Evolutionary conservation across 2,888 invertebrate genomes (phyloP), one percentile per base, ranked within the genome.

Genomic region (Octodonta nipae): DNA sequence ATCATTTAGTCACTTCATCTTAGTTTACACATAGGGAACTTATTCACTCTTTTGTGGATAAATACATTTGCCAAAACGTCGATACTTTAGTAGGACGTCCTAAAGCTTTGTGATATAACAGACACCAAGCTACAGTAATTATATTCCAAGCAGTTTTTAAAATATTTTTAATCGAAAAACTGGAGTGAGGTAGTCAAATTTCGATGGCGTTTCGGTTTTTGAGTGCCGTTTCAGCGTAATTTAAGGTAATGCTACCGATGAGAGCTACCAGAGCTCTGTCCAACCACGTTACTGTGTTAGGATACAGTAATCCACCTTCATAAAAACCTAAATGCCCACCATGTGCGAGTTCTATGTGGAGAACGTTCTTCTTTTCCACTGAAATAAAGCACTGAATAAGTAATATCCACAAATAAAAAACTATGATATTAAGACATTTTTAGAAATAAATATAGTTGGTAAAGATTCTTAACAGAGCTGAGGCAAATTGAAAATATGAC

Each of bases 311-410:
- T 11, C 88, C 88, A 6, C 89, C 89, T 63, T 93, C 92, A 58
- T 89, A 89, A 63, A 88, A 93, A 12, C 92, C 93, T 42, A 93
- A 68, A 63, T 93, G 93, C 3, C 93, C 93, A 7, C 93, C 93
- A 58, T 92, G 91, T 6, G 85, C 78, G 13, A 88, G 64, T 56
- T 86, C 81, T 33, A 89, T 64, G 54, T 79, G 88, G 46, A 87
- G 69, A 3, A 71, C 67, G 47, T 77, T 78, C 30, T 69, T 68
- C 36, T 71, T 73, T 5, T 71, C 71, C 44, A 65, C 85, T 85
- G 60, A 26, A 56, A 56, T 26, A 34, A 33, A 36, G 35, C 16
- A 34, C 28, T 26, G 15, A 17, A 13, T 28, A 30, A 28, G 10
- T 20, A 5, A 14, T n/a, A n/a, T n/a, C n/a, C n/a, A n/a, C n/a